Evolutionary conservation across 2,797 vertebrate genomes (phyloP).

Genomic region (Bradypodion ventrale): DNA sequence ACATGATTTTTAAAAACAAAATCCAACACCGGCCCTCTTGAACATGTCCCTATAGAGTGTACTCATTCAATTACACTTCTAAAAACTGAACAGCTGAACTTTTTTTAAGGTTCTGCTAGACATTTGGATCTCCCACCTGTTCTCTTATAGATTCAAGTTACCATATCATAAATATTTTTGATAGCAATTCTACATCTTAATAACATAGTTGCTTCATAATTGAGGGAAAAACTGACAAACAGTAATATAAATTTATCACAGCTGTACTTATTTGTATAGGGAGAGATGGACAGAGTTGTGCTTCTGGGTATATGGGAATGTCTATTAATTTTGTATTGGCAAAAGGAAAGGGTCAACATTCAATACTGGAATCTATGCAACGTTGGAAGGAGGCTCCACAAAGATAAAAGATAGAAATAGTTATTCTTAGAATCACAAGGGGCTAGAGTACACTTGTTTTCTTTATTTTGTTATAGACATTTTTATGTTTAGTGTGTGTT

Average conservation of each 20-base stretch:
- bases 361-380: too few relatives aligned
- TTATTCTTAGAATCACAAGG: too few relatives aligned
- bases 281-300: too few relatives aligned
- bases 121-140: not conserved
- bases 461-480: too few relatives aligned
- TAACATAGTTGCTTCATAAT: constrained; percentile 29
- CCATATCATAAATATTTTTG: not conserved
- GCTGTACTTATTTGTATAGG: constrained; percentile 9
- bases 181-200: not conserved
- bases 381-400: too few relatives aligned
- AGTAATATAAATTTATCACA: not conserved
- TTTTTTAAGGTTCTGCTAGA: not conserved
- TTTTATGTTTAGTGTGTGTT: too few relatives aligned
- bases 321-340: too few relatives aligned
- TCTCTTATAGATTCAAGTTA: not conserved
- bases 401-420: too few relatives aligned
- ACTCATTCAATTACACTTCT: not conserved
- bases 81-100: constrained; percentile 12
- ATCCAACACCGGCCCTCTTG: not conserved
- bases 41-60: not conserved
- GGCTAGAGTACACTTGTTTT: too few relatives aligned
- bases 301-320: too few relatives aligned
- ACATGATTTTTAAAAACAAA: not conserved
- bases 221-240: constrained; percentile 7
- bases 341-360: too few relatives aligned